phyloP scores from a whole-genome alignment of 2,797 vertebrate genomes.

The Sylvia borin region DNA sequence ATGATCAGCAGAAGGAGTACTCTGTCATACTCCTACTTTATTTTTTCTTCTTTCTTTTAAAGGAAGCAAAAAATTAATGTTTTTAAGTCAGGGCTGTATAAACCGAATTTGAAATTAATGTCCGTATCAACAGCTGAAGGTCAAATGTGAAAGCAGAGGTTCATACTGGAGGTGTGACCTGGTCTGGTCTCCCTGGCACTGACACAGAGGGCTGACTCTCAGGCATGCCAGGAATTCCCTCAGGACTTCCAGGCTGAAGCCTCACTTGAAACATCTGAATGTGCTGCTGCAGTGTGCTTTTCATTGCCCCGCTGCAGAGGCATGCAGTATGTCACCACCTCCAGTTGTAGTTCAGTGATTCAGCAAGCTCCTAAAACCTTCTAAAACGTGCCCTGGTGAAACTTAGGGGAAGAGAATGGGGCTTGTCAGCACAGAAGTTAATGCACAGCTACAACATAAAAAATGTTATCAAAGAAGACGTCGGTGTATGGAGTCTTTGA shows the following conservation, averaged over 20 bases:
- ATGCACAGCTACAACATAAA: neutral
- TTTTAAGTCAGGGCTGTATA: neutral
- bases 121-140: neutral
- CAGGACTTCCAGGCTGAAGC: neutral
- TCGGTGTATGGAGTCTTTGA: neutral
- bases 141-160: neutral
- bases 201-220: neutral
- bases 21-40: neutral
- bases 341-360: neutral
- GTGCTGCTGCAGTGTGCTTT: neutral
- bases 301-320: neutral
- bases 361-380: neutral
- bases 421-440: neutral
- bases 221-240: neutral
- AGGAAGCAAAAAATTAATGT: neutral
- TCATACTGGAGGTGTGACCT: neutral
- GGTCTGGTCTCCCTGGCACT: neutral
- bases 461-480: slow-evolving; percentile 25
- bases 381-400: neutral
- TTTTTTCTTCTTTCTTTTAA: neutral
- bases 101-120: neutral
- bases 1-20: neutral
- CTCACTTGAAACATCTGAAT: neutral
- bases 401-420: neutral
- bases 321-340: neutral